Percentiles rank a stretch among this genome's conserved stretches.
These are phyloP conservation scores for Poicephalus meyeri DNA, from an alignment of 2,113 vertebrate genomes.

Conservation along the genomic window DNA sequence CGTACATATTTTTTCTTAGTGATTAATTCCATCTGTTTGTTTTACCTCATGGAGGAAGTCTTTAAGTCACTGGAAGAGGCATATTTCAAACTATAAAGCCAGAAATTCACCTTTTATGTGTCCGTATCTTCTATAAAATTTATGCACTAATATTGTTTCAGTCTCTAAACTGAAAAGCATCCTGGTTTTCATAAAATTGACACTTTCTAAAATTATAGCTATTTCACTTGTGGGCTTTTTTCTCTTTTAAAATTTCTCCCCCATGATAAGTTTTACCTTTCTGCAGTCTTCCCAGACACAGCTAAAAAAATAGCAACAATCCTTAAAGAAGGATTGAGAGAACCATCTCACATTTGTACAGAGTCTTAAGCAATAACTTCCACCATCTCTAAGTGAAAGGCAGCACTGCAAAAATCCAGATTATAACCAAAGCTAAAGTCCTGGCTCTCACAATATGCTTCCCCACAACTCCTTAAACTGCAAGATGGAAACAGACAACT, in stretches of 20 bases:
- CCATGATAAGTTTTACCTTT: not conserved
- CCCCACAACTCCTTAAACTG: not conserved
- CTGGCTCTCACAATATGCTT: not conserved
- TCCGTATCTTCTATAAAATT: not conserved
- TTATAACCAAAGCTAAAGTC: not conserved
- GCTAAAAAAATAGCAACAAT: not conserved
- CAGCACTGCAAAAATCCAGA: not conserved
- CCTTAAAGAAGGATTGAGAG: not conserved
- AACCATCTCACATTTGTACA: not conserved
- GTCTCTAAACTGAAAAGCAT: not conserved
- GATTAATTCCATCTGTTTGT: not conserved
- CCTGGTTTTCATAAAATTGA: not conserved
- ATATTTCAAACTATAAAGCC: not conserved
- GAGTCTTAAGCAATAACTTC: not conserved
- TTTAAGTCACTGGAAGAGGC: not conserved
- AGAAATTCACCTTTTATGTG: not conserved
- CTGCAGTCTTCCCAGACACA: not conserved
- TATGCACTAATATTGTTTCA: not conserved
- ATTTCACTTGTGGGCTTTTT: not conserved
- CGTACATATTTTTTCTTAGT: not conserved
- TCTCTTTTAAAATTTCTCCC: not conserved
- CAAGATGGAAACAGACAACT: not conserved
- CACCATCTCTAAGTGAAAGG: not conserved
- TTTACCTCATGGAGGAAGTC: not conserved
- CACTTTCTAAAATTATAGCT: not conserved